A percentile compares a stretch with the other conserved stretches of the same genome.
Conservation (phyloP, 2,797 vertebrate genomes). For the Avahi laniger region DNA sequence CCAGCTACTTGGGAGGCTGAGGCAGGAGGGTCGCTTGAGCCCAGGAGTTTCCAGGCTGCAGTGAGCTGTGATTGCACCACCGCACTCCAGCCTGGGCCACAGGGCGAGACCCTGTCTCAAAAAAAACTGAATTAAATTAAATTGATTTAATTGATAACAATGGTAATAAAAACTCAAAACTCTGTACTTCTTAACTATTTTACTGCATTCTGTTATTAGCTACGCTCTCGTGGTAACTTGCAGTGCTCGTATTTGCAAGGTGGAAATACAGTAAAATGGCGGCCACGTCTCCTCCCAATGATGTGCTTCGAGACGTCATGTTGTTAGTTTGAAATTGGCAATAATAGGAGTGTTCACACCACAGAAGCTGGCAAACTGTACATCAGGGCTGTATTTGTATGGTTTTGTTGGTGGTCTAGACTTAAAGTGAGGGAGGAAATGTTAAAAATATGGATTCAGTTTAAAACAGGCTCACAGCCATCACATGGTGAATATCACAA, state of each 20-base stretch:
- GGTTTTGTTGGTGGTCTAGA: not conserved
- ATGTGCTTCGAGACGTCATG: rapidly evolving
- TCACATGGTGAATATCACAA: not conserved
- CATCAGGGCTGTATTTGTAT: no score
- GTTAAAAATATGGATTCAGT: not conserved
- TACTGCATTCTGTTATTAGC: not conserved
- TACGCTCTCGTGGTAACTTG: not conserved
- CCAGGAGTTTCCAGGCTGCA: not conserved
- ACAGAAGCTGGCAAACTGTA: not conserved
- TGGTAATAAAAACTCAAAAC: not conserved
- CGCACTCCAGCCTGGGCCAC: not conserved
- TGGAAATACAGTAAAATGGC: not conserved
- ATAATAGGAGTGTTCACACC: not conserved
- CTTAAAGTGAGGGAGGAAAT: not conserved
- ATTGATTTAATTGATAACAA: not conserved
- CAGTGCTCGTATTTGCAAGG: rapidly evolving
- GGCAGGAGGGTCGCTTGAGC: not conserved
- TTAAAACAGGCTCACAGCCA: not conserved
- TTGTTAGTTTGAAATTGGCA: not conserved
- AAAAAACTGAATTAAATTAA: not conserved
- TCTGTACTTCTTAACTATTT: not conserved
- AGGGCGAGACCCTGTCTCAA: not conserved
- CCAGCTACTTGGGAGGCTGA: not conserved
- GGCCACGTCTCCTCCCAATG: not conserved
- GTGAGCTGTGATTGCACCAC: not conserved